Base-by-base conservation (phyloP, 2,113 vertebrate genomes). In the Thoracochromis brauschi region DNA sequence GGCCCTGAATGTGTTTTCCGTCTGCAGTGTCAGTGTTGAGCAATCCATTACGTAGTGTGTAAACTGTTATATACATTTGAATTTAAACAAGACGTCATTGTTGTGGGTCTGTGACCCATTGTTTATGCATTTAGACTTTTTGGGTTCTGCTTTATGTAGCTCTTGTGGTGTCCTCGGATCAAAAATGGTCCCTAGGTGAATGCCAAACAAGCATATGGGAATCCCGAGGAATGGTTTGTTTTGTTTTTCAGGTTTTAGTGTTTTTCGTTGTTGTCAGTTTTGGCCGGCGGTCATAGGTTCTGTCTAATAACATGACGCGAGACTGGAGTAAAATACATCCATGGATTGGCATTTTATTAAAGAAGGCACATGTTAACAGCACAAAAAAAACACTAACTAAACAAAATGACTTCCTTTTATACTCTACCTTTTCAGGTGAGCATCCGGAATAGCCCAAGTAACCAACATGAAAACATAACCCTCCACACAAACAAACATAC, bases 131-230 rank as follows among this genome's bases (percentile, higher is more conserved):
- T 60, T 60, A 31, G 57, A 60, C 5, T 0, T 9, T 58, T 58
- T 31, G 14, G 8, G 14, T 58, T 58, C 8, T 60, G 26, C 14
- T 31, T 9, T 58, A 58, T 58, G 54, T 26, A 55, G 26, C 12
- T 7, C 0, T 55, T 26, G 7, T 55, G 21, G 21, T 26, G 54
- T 55, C 54, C 54, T 55, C 2, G 0, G 54, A 8, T 55, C 21
- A 55, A 55, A 55, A 26, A 55, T 55, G 54, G 21, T 55, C 54
- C 54, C 1, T 26, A 55, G 1, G 54, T 55, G 54, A 26, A 55
- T 13, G 54, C 0, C 54, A 26, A 26, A 2, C 11, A 0, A 55
- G 11, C 54, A 55, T 55, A 14, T 26, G 11, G 54, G 21, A 55
- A 55, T 26, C 54, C 54, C 2, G 0, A 14, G 54, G 54, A 55